These are phyloP conservation scores for Lapara coniferarum DNA, from an alignment of 2,888 invertebrate genomes.

Conservation along the genomic window DNA sequence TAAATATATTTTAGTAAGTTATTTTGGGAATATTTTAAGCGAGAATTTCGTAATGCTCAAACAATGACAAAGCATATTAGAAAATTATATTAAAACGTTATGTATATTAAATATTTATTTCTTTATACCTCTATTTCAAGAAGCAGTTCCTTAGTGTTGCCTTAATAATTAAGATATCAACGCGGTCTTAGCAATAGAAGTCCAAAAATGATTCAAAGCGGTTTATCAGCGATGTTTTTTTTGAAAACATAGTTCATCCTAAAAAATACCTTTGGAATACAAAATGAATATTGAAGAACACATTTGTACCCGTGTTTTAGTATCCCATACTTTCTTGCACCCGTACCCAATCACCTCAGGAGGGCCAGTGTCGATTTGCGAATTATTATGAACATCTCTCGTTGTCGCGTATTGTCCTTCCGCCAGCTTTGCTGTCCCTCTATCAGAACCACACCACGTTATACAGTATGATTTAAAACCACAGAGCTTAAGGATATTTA, in stretches of 20 bases:
- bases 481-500: not conserved
- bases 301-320: not conserved
- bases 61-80: too few relatives aligned
- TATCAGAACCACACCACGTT: conserved; percentile 44
- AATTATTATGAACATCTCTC: conserved; percentile 56
- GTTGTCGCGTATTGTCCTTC: conserved; percentile 51
- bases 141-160: too few relatives aligned
- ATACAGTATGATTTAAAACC: conserved; percentile 49
- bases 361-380: conserved; percentile 60
- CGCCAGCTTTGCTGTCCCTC: conserved; percentile 50
- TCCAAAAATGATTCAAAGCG: too few relatives aligned
- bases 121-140: too few relatives aligned
- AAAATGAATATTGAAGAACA: not conserved
- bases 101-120: too few relatives aligned
- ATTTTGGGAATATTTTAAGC: not conserved
- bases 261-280: too few relatives aligned
- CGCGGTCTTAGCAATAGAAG: too few relatives aligned
- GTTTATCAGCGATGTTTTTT: too few relatives aligned
- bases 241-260: too few relatives aligned
- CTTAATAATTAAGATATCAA: too few relatives aligned
- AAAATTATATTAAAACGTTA: too few relatives aligned
- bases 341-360: conserved; percentile 42
- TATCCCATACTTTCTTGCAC: conserved; percentile 42
- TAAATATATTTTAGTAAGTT: not conserved
- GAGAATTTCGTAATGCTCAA: too few relatives aligned